A percentile compares a stretch with the other conserved stretches of the same genome.
phyloP scores from a whole-genome alignment of 2,888 invertebrate species.

The Imbricaverruca yamaguchii region DNA sequence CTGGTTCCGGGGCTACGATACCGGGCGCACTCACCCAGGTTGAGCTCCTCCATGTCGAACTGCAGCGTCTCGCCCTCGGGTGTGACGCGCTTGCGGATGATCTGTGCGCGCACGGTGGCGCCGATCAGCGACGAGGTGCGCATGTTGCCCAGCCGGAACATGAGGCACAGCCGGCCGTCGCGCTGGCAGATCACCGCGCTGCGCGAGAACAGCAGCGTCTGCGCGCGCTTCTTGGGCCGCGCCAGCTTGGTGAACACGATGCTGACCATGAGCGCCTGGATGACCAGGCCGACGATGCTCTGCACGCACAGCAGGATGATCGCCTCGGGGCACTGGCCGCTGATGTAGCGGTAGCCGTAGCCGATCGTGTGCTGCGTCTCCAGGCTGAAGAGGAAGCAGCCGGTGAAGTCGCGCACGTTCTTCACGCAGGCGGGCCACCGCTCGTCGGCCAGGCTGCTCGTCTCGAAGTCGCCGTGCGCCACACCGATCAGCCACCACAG shows the following conservation, averaged over 20 bases:
- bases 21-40: constrained; percentile 37
- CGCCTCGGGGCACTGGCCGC: constrained; percentile 47
- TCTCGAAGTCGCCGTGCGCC: constrained; percentile 81
- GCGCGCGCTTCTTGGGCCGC: constrained; percentile 90
- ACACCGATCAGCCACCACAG: constrained; percentile 94
- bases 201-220: constrained; percentile 87
- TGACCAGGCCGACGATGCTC: constrained; percentile 40
- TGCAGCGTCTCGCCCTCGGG: constrained; percentile 85
- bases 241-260: constrained; percentile 84
- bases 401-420: constrained; percentile 78
- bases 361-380: constrained; percentile 95
- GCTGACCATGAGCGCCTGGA: constrained; percentile 69
- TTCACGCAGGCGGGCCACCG: constrained; percentile 75
- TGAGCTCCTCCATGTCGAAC: constrained; percentile 88
- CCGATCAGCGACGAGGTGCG: constrained; percentile 94
- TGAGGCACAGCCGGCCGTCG: constrained; percentile 81
- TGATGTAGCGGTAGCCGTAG: constrained; percentile 47
- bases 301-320: constrained; percentile 49
- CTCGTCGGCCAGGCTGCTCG: constrained; percentile 48
- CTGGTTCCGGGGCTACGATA: no score
- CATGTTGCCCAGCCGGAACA: constrained; percentile 96
- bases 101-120: constrained; percentile 88
- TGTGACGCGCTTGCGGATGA: constrained; percentile 85
- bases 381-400: constrained; percentile 90
- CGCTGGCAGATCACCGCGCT: constrained; percentile 87